These are phyloP conservation scores for Myxocyprinus asiaticus DNA, from an alignment of 2,113 vertebrate genomes.

Conservation along the genomic window DNA sequence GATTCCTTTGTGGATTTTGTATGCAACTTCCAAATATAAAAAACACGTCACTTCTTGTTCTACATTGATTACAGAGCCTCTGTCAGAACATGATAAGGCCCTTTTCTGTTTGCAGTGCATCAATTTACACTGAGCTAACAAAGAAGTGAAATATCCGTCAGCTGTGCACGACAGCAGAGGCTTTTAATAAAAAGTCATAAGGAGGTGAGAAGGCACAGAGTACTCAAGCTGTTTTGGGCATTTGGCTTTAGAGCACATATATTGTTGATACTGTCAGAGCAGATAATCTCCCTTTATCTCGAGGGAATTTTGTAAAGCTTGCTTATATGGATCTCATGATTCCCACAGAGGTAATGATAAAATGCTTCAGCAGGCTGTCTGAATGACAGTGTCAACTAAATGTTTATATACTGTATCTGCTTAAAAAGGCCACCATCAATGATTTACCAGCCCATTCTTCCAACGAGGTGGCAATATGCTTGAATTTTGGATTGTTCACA, in stretches of 20 bases:
- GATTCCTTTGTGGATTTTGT: too few relatives aligned
- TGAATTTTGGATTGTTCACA: background rate
- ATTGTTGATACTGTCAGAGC: constrained; percentile 31
- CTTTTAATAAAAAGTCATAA: background rate
- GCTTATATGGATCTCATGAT: constrained; percentile 17
- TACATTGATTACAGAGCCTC: constrained; percentile 59
- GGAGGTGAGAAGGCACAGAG: background rate
- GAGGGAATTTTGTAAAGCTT: constrained; percentile 33
- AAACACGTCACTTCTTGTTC: constrained; percentile 47
- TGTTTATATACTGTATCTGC: background rate
- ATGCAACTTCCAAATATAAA: constrained; percentile 16
- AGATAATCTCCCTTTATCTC: constrained; percentile 40
- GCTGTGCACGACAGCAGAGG: background rate
- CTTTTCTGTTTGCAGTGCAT: constrained; percentile 63
- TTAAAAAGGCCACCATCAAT: background rate
- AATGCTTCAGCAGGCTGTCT: constrained; percentile 24
- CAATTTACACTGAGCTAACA: constrained; percentile 62
- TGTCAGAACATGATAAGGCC: constrained; percentile 65
- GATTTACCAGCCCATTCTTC: background rate
- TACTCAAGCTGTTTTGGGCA: background rate
- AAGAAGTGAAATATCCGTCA: background rate
- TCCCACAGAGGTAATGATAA: constrained; percentile 28
- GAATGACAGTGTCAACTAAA: constrained; percentile 16
- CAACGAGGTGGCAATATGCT: background rate
- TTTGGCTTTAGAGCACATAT: constrained; percentile 18